phyloP scores from a whole-genome alignment of 1,140 invertebrate species.

The Triops longicaudatus region DNA sequence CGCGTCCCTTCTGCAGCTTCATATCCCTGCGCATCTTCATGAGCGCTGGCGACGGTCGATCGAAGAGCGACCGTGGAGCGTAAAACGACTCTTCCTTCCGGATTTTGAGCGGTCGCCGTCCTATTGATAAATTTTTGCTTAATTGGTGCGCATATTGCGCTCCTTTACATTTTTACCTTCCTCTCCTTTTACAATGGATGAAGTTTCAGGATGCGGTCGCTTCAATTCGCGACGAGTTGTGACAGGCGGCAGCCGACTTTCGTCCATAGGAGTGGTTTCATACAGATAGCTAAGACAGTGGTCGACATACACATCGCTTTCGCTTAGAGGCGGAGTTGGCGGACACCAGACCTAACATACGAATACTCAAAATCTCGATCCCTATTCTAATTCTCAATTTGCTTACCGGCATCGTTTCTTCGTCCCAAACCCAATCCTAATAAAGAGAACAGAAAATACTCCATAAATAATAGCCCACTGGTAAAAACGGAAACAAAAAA shows the following conservation, averaged over 20 bases:
- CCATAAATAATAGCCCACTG: neutral
- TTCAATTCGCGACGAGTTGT: constrained; percentile 73
- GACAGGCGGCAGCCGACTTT: constrained; percentile 72
- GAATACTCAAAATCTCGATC: neutral
- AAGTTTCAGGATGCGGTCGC: constrained; percentile 54
- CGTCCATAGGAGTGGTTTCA: constrained; percentile 68
- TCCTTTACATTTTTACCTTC: constrained; percentile 38
- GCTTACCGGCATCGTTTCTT: constrained; percentile 28
- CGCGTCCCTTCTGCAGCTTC: constrained; percentile 62
- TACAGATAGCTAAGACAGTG: constrained; percentile 74
- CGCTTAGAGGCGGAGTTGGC: constrained; percentile 83
- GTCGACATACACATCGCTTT: constrained; percentile 86
- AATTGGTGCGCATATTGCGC: constrained; percentile 6
- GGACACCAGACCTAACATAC: constrained; percentile 80
- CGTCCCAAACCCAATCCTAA: constrained; percentile 25
- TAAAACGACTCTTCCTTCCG: constrained; percentile 65
- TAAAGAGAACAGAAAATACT: neutral
- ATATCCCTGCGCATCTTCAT: constrained; percentile 67
- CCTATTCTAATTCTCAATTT: neutral
- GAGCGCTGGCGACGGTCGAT: constrained; percentile 67
- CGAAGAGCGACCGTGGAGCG: constrained; percentile 76
- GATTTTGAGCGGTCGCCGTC: constrained; percentile 43
- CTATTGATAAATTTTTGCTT: constrained; percentile 1
- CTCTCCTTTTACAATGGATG: constrained; percentile 37
- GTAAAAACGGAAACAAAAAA: neutral